phyloP scores from a whole-genome alignment of 1,140 invertebrate species.

The Laupala kohalensis region DNA sequence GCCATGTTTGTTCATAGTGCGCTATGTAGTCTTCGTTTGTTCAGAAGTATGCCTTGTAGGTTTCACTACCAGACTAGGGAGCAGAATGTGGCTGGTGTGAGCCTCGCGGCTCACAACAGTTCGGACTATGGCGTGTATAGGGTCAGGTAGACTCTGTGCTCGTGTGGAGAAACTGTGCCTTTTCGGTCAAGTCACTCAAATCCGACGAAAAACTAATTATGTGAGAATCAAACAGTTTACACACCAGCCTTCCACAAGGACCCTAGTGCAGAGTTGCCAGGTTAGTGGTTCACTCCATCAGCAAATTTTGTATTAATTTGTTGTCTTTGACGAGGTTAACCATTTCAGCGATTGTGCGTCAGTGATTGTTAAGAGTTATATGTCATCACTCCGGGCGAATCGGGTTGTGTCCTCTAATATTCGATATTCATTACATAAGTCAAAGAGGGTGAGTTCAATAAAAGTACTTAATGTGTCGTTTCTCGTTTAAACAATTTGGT shows the following conservation, averaged over 20 bases:
- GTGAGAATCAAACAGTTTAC: slow-evolving; percentile 43
- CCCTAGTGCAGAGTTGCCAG: slow-evolving; percentile 37
- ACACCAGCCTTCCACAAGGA: slow-evolving; percentile 31
- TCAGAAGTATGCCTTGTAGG: not conserved
- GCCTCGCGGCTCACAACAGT: slow-evolving; percentile 39
- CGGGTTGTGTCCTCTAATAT: too few species aligned
- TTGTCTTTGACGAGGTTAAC: too few species aligned
- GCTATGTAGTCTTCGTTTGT: not conserved
- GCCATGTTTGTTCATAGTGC: not conserved
- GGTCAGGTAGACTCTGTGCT: slow-evolving; percentile 60
- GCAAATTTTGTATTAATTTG: not conserved
- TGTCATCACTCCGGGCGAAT: too few species aligned
- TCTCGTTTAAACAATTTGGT: not conserved
- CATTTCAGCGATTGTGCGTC: too few species aligned
- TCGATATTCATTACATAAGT: not conserved
- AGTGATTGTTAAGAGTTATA: too few species aligned
- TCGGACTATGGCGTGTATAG: slow-evolving; percentile 62
- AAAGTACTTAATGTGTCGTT: not conserved
- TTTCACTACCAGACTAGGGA: slow-evolving; percentile 11
- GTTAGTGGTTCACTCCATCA: slow-evolving; percentile 24
- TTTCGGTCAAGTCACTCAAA: slow-evolving; percentile 44
- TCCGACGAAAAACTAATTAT: slow-evolving; percentile 44
- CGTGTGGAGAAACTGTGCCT: slow-evolving; percentile 58
- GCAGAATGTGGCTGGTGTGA: slow-evolving; percentile 9
- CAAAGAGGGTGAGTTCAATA: not conserved